Conservation (phyloP, 1,140 invertebrate species). For the Aphis craccivora region DNA sequence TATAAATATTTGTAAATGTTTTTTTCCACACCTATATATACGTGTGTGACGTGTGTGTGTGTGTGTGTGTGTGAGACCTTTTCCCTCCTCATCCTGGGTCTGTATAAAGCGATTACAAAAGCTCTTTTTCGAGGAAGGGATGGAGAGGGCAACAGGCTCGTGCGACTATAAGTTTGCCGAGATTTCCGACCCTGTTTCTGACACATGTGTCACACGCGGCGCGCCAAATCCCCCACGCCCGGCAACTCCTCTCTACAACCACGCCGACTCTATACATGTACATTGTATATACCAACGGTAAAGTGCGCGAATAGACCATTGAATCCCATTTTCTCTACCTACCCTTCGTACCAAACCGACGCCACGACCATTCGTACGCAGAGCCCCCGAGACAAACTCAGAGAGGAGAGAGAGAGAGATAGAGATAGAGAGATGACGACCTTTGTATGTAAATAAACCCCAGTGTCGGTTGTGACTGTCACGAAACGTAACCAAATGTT, state of each 20-base stretch:
- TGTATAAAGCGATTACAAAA: slow-evolving; percentile 46
- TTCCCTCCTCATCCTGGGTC: neutral
- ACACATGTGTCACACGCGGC: slow-evolving; percentile 54
- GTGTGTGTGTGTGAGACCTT: neutral
- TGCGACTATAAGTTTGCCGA: neutral
- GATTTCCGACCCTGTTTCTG: slow-evolving; percentile 56
- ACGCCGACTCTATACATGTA: neutral
- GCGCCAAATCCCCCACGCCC: slow-evolving; percentile 19
- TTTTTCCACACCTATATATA: slow-evolving; percentile 17
- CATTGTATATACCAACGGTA: neutral
- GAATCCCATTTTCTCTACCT: slow-evolving; percentile 4
- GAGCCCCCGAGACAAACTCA: neutral
- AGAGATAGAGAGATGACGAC: neutral
- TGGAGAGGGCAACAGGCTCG: neutral
- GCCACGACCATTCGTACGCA: neutral
- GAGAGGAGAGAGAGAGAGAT: neutral
- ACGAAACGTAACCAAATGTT: slow-evolving; percentile 37
- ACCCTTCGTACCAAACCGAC: neutral
- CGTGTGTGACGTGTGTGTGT: neutral
- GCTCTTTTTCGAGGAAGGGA: neutral
- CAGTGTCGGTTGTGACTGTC: slow-evolving; percentile 30
- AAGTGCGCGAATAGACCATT: slow-evolving; percentile 22
- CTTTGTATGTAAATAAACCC: slow-evolving; percentile 53
- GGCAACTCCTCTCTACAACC: neutral
- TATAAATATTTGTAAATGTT: neutral